Percentiles rank a stretch among this genome's conserved stretches.
These are phyloP conservation scores for Phymorhynchus buccinoides DNA, from an alignment of 1,140 invertebrate genomes.

Conservation along the genomic window DNA sequence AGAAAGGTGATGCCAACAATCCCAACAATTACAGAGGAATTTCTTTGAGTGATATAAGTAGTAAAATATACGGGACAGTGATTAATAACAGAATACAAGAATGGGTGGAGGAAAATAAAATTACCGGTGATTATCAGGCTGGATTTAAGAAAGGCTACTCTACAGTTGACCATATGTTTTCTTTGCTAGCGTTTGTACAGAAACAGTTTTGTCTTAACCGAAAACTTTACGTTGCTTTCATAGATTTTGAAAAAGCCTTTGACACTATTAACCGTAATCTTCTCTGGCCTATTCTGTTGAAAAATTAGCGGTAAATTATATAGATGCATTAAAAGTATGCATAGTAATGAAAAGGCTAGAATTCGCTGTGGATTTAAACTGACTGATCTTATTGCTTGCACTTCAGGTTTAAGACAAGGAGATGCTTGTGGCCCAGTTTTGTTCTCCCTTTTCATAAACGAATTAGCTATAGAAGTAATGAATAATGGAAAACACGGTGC, in stretches of 20 bases:
- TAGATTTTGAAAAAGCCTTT: constrained; percentile 21
- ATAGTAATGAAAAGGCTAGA: neutral
- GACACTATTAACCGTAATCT: constrained; percentile 12
- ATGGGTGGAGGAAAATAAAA: constrained; percentile 18
- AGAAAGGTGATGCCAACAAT: neutral
- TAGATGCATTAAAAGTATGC: neutral
- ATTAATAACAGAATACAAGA: constrained; percentile 10
- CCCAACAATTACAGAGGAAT: constrained; percentile 16
- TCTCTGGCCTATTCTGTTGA: neutral
- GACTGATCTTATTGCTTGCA: neutral
- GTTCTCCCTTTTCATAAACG: constrained; percentile 17
- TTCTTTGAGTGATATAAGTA: neutral
- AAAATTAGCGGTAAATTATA: constrained; percentile 13
- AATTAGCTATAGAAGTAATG: neutral
- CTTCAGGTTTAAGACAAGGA: neutral
- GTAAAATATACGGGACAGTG: neutral
- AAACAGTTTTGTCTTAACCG: neutral
- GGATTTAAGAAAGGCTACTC: constrained; percentile 21
- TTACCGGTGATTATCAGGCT: neutral
- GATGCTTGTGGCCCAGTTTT: constrained; percentile 18
- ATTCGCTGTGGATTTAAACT: neutral
- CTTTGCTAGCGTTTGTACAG: constrained; percentile 11
- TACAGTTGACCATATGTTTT: neutral
- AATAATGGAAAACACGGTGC: constrained; percentile 7
- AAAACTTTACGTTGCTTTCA: neutral